Percentiles rank a stretch among this genome's conserved stretches.
Evolutionary conservation across 2,888 invertebrate genomes (phyloP).

Genomic region (Yponomeuta cagnagella): DNA sequence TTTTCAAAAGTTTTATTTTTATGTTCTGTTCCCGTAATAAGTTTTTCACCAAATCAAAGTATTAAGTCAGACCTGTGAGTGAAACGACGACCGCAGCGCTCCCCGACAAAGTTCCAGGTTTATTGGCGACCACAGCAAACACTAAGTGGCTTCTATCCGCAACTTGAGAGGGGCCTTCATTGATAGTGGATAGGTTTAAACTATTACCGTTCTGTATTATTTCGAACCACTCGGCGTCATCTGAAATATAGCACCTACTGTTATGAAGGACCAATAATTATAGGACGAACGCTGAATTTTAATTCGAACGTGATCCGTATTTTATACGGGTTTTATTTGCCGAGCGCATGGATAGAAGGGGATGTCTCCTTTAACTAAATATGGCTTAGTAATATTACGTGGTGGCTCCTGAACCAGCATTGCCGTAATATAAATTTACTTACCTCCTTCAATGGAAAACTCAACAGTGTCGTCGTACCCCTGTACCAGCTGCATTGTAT

Average conservation of each 20-base stretch:
- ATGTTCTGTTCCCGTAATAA: conserved; percentile 22
- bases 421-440: not conserved
- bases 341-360: not conserved
- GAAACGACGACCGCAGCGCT: conserved; percentile 28
- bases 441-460: conserved; percentile 7
- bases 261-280: no score
- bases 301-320: no score
- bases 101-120: conserved; percentile 24
- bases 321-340: not conserved
- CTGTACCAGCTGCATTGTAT: conserved; percentile 9
- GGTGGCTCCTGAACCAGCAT: not conserved
- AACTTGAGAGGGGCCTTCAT: conserved; percentile 20
- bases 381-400: not conserved
- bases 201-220: conserved; percentile 18
- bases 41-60: not conserved
- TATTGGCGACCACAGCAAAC: conserved; percentile 29
- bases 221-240: not conserved
- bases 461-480: conserved; percentile 12
- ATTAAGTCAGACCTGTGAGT: conserved; percentile 23
- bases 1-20: conserved; percentile 10
- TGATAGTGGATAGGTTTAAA: conserved; percentile 19
- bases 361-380: not conserved
- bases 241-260: not conserved
- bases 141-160: conserved; percentile 25
- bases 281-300: no score